phyloP scores from a whole-genome alignment of 1,140 invertebrate genomes.

The Dendrolimus punctatus region DNA sequence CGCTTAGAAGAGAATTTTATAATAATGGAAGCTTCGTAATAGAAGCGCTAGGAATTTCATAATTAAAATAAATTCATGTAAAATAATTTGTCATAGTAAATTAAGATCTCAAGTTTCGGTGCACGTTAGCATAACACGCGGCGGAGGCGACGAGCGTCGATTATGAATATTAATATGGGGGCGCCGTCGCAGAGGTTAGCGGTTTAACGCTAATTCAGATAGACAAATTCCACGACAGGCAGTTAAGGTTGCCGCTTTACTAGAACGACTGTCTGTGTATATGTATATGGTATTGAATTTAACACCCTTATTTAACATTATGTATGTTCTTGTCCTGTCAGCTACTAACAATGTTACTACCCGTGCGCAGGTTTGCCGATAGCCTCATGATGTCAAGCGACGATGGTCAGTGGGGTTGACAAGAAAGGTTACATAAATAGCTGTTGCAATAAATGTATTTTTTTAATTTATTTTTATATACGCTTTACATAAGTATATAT shows the following conservation, averaged over 20 bases:
- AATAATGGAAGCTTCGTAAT: neutral
- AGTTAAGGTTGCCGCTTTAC: constrained; percentile 5
- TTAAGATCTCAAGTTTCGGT: constrained; percentile 46
- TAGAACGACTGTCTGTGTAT: no score
- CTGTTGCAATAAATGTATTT: no score
- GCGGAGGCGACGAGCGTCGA: constrained; percentile 31
- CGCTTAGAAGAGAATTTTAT: neutral
- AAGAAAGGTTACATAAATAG: no score
- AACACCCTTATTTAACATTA: no score
- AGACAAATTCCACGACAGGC: constrained; percentile 38
- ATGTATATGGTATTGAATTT: no score
- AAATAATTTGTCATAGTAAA: constrained; percentile 44
- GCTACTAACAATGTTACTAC: no score
- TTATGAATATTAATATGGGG: constrained; percentile 68
- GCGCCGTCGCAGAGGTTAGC: constrained; percentile 37
- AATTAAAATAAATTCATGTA: constrained; percentile 17
- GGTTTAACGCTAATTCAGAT: constrained; percentile 53
- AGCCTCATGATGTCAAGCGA: no score
- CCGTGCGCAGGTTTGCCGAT: no score
- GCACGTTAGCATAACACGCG: constrained; percentile 29
- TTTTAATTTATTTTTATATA: no score
- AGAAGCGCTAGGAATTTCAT: neutral
- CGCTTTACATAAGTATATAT: no score
- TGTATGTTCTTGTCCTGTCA: no score
- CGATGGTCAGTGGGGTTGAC: no score